Conservation (phyloP, 1,140 invertebrate species). For the Varroa destructor region DNA sequence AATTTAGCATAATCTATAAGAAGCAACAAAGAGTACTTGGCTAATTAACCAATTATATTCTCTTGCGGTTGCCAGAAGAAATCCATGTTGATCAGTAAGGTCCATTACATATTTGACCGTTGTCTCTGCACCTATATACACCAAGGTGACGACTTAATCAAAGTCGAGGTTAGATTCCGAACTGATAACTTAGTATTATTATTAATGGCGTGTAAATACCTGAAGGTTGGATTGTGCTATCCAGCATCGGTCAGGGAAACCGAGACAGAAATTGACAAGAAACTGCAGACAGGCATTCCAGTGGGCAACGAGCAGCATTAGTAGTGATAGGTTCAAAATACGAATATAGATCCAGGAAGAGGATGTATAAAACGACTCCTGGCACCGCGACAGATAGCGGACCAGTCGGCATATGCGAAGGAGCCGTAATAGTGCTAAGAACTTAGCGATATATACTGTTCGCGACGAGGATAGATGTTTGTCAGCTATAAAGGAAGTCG, state of each 20-base stretch:
- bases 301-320: slow-evolving; percentile 10
- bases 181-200: too few species aligned
- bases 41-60: too few species aligned
- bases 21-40: too few species aligned
- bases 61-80: too few species aligned
- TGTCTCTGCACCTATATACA: too few species aligned
- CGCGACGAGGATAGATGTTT: not conserved
- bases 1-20: too few species aligned
- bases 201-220: too few species aligned
- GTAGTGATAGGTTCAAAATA: not conserved
- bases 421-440: not conserved
- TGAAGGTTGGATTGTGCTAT: not conserved
- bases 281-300: slow-evolving; percentile 24
- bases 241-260: slow-evolving; percentile 11
- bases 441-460: slow-evolving; percentile 12
- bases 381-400: slow-evolving; percentile 17
- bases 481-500: not conserved
- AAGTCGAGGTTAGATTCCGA: too few species aligned
- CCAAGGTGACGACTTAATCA: too few species aligned
- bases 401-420: slow-evolving; percentile 7
- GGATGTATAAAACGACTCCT: slow-evolving; percentile 21
- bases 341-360: slow-evolving; percentile 20
- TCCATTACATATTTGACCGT: too few species aligned
- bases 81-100: too few species aligned
- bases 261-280: slow-evolving; percentile 8